These are phyloP conservation scores for Mustelus asterias DNA, from an alignment of 2,113 vertebrate species.

Conservation along the genomic window DNA sequence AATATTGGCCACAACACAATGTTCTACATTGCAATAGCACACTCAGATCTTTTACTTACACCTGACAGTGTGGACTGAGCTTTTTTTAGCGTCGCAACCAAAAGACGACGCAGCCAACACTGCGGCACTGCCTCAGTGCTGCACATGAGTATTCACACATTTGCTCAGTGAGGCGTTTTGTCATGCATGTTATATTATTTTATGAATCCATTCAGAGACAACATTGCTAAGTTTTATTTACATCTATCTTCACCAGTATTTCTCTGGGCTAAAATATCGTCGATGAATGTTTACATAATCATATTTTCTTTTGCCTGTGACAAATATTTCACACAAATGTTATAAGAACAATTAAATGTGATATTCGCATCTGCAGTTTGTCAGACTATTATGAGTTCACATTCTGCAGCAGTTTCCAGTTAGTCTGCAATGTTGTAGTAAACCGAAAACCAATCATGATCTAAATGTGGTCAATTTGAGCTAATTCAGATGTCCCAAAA, in stretches of 20 bases:
- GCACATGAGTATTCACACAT: neutral
- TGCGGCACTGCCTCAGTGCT: neutral
- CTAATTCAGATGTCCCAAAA: neutral
- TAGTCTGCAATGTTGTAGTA: neutral
- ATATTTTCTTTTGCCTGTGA: neutral
- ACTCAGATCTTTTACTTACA: neutral
- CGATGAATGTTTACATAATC: neutral
- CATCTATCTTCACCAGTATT: neutral
- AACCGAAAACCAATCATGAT: neutral
- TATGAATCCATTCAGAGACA: neutral
- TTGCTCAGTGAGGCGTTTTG: neutral
- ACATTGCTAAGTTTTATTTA: neutral
- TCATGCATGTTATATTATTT: neutral
- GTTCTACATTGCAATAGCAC: neutral
- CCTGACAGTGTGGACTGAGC: too few relatives aligned
- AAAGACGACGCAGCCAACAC: neutral
- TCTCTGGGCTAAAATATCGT: neutral
- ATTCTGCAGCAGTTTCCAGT: neutral
- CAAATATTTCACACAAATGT: neutral
- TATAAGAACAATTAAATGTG: neutral
- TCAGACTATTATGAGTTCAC: neutral
- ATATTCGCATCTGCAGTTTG: neutral
- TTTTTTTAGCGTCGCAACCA: too few relatives aligned
- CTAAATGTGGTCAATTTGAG: neutral
- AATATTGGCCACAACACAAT: neutral